A percentile compares a stretch with the other conserved stretches of the same genome.
phyloP scores from a whole-genome alignment of 2,888 invertebrate genomes.

The Fragum sueziense region DNA sequence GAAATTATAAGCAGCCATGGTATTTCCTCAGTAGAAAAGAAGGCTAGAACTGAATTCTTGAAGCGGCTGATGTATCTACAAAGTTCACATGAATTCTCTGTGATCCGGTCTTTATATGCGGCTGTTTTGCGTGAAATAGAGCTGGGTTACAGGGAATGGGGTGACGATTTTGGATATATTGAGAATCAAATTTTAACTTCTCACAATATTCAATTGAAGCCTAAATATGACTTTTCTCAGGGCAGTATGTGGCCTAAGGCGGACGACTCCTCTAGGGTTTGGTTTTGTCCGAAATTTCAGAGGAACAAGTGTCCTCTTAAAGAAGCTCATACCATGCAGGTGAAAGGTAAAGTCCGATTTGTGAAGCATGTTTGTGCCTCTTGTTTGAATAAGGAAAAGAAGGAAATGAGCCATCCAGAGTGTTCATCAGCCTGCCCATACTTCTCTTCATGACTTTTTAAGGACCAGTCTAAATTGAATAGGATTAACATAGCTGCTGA shows the following conservation, averaged over 20 bases:
- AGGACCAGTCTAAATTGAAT: neutral
- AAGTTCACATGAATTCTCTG: neutral
- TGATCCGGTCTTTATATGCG: neutral
- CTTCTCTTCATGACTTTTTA: neutral
- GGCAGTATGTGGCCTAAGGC: neutral
- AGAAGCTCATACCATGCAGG: neutral
- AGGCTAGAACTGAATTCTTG: neutral
- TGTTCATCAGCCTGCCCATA: no score
- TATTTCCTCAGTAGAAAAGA: neutral
- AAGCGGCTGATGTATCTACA: neutral
- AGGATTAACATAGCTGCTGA: neutral
- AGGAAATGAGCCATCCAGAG: neutral
- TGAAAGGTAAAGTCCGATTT: neutral
- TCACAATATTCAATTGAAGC: neutral
- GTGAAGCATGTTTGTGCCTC: neutral
- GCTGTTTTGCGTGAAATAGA: neutral
- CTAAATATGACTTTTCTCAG: neutral
- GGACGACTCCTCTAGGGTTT: no score
- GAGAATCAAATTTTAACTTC: neutral
- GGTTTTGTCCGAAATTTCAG: conserved; percentile 1
- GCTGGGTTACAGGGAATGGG: neutral
- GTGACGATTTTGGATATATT: neutral
- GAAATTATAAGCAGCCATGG: neutral
- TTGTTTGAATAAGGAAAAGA: neutral
- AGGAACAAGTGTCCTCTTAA: neutral